Percentiles rank a stretch among this genome's conserved stretches.
These are phyloP conservation scores for Buceros bicornis DNA, from an alignment of 2,797 vertebrate genomes.

Conservation along the genomic window DNA sequence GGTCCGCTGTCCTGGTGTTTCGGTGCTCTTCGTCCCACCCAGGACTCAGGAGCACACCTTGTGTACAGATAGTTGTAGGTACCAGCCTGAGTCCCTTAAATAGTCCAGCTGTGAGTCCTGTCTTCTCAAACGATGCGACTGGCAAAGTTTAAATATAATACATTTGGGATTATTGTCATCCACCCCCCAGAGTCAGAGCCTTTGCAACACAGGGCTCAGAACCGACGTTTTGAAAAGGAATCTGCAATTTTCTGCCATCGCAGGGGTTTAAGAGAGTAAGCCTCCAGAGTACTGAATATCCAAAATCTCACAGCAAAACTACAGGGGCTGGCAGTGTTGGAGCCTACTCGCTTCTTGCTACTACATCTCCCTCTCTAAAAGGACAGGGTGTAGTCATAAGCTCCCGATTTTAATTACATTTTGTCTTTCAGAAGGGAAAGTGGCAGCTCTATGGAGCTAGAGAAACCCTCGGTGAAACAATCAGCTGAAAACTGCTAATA, in stretches of 20 bases:
- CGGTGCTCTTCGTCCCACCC: too few relatives aligned
- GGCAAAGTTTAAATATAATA: background rate
- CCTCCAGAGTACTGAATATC: background rate
- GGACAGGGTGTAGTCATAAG: background rate
- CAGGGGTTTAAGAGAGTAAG: background rate
- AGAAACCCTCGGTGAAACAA: background rate
- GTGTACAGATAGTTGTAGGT: background rate
- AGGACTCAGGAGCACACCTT: too few relatives aligned
- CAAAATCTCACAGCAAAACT: background rate
- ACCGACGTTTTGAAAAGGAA: background rate
- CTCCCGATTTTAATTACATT: constrained; percentile 28
- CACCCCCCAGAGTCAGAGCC: background rate
- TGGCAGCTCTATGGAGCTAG: background rate
- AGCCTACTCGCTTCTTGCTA: background rate
- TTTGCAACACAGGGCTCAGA: background rate
- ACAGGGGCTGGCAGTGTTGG: background rate
- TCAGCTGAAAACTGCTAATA: background rate
- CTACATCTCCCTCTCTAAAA: background rate
- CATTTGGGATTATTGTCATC: background rate
- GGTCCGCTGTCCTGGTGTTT: background rate
- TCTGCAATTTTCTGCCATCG: background rate
- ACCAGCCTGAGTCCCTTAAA: background rate
- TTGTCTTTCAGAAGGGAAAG: background rate
- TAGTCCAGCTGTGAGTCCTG: background rate
- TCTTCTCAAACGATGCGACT: background rate